Percentiles rank a stretch among this genome's conserved stretches.
phyloP scores from a whole-genome alignment of 2,113 vertebrate species.

The Collichthys lucidus region DNA sequence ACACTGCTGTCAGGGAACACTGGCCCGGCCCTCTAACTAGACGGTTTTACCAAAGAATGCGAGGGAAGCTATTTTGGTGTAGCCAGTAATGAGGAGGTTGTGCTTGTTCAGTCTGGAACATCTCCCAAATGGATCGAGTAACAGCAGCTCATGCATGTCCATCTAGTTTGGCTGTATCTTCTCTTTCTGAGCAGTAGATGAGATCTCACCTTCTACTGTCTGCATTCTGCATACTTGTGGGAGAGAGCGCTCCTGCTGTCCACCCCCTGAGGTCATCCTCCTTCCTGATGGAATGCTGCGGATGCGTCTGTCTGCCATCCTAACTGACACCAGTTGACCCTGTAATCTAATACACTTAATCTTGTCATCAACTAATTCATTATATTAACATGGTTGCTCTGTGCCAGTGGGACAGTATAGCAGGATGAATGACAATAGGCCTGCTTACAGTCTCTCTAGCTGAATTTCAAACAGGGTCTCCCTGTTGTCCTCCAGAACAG shows the following conservation, averaged over 20 bases:
- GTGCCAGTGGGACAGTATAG: constrained; percentile 15
- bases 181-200: not conserved
- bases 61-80: constrained; percentile 59
- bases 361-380: constrained; percentile 41
- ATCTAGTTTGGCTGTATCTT: not conserved
- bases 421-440: constrained; percentile 3
- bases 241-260: not conserved
- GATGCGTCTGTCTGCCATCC: constrained; percentile 3
- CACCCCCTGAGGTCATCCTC: constrained; percentile 15
- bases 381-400: constrained; percentile 31
- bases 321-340: constrained; percentile 43
- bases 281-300: constrained; percentile 29
- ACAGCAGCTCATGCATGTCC: constrained; percentile 25
- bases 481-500: not conserved
- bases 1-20: constrained; percentile 50
- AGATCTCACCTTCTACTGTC: constrained; percentile 8
- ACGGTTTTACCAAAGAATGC: constrained; percentile 63
- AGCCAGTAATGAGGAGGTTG: constrained; percentile 63
- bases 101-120: constrained; percentile 48
- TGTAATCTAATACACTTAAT: constrained; percentile 23
- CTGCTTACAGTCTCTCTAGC: not conserved
- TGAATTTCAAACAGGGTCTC: constrained; percentile 29
- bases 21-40: constrained; percentile 34
- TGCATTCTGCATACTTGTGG: constrained; percentile 1
- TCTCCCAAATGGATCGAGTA: constrained; percentile 39